A percentile compares a stretch with the other conserved stretches of the same genome.
phyloP scores from a whole-genome alignment of 64 coral and sea anemone genomes.

The Anthopleura sola region DNA sequence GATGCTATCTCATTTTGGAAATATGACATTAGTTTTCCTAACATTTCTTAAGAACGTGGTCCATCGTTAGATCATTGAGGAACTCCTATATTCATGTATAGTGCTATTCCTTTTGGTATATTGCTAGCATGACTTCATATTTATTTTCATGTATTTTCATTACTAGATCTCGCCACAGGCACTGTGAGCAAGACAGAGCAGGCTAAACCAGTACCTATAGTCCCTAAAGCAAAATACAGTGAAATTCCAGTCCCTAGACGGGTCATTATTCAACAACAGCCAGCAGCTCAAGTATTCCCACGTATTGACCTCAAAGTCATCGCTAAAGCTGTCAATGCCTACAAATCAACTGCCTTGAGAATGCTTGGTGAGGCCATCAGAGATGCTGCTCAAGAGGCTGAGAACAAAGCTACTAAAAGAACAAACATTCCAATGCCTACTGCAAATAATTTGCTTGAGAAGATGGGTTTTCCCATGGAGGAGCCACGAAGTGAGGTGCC shows the following conservation, averaged over 20 bases:
- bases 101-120: too few species aligned
- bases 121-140: too few species aligned
- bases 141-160: too few species aligned
- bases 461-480: constrained; percentile 82
- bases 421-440: constrained; percentile 77
- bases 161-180: constrained; percentile 59
- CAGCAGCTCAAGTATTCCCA: constrained; percentile 61
- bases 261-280: constrained; percentile 24
- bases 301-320: constrained; percentile 97
- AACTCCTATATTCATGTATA: too few species aligned
- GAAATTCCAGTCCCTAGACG: constrained; percentile 62
- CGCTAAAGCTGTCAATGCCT: constrained; percentile 80
- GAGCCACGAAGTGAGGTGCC: not conserved
- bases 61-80: too few species aligned
- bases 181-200: constrained; percentile 48
- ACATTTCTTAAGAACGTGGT: too few species aligned
- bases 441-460: constrained; percentile 69
- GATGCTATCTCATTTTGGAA: too few species aligned
- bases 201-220: not conserved
- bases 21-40: too few species aligned
- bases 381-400: constrained; percentile 65
- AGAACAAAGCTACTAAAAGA: constrained; percentile 59
- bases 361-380: constrained; percentile 36
- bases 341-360: constrained; percentile 37
- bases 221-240: constrained; percentile 74